A percentile compares a stretch with the other conserved stretches of the same genome.
phyloP scores from a whole-genome alignment of 2,797 vertebrate genomes.

The Onychomys torridus region DNA sequence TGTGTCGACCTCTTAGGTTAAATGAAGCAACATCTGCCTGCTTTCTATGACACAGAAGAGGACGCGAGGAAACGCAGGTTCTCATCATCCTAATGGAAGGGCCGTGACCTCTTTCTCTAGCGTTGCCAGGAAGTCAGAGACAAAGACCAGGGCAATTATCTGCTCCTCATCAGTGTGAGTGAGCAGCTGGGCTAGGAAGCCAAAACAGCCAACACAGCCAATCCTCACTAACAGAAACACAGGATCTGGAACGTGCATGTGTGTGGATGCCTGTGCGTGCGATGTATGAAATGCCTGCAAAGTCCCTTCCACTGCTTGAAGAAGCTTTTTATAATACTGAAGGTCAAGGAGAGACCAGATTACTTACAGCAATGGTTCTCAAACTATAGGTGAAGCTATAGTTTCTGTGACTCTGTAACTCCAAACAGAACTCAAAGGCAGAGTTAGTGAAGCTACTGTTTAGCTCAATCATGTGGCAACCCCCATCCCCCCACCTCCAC shows the following conservation, averaged over 20 bases:
- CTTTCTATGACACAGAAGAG: background rate
- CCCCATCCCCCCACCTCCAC: background rate
- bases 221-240: background rate
- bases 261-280: fast-evolving
- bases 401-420: background rate
- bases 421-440: slow-evolving; percentile 4
- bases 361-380: background rate
- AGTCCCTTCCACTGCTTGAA: background rate
- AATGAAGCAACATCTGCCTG: background rate
- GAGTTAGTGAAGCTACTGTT: background rate
- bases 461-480: background rate
- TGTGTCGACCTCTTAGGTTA: background rate
- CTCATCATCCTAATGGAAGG: background rate
- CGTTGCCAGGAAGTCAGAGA: background rate
- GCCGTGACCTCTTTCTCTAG: background rate
- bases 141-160: background rate
- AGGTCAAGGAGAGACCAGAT: background rate
- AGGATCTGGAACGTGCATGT: background rate
- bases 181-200: background rate
- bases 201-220: background rate
- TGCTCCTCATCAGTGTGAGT: background rate
- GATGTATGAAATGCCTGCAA: background rate
- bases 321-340: slow-evolving; percentile 49
- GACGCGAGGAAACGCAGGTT: background rate
- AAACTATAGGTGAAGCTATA: background rate